A percentile compares a stretch with the other conserved stretches of the same genome.
These are phyloP conservation scores for Helicolenus hilgendorfi DNA, from an alignment of 2,797 vertebrate genomes.

Conservation along the genomic window DNA sequence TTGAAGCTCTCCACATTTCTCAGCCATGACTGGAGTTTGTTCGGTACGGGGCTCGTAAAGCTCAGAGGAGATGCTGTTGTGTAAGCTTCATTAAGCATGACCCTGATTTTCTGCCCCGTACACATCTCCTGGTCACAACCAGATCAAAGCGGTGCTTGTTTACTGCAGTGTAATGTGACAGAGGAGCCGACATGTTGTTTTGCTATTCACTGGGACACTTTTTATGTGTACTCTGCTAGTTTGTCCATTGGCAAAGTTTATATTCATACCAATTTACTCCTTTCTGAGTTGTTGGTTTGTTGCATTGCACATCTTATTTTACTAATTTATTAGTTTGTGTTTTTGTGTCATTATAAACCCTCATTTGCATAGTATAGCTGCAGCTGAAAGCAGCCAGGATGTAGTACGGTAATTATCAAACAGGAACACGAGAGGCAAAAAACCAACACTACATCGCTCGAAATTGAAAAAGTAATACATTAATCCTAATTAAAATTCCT, in stretches of 20 bases:
- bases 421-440: conserved; percentile 50
- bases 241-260: conserved; percentile 16
- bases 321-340: conserved; percentile 63
- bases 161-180: conserved; percentile 48
- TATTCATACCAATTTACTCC: conserved; percentile 2
- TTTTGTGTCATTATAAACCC: conserved; percentile 60
- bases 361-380: conserved; percentile 81
- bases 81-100: conserved; percentile 69
- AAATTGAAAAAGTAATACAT: conserved; percentile 76
- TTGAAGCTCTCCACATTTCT: conserved; percentile 14
- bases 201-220: conserved; percentile 12
- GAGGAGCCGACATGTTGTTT: conserved; percentile 24
- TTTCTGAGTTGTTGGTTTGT: conserved; percentile 26
- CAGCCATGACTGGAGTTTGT: conserved; percentile 30
- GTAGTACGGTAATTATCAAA: conserved; percentile 75
- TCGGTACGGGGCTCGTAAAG: conserved; percentile 21
- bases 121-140: conserved; percentile 59
- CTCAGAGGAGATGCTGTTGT: conserved; percentile 67
- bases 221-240: background rate
- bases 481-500: conserved; percentile 79
- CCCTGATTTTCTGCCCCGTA: conserved; percentile 56
- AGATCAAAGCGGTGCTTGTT: conserved; percentile 69
- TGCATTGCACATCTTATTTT: conserved; percentile 53
- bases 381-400: conserved; percentile 57
- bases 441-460: conserved; percentile 57